Conservation (phyloP, 2,888 invertebrate species). For the Stenoptilia bipunctidactyla region DNA sequence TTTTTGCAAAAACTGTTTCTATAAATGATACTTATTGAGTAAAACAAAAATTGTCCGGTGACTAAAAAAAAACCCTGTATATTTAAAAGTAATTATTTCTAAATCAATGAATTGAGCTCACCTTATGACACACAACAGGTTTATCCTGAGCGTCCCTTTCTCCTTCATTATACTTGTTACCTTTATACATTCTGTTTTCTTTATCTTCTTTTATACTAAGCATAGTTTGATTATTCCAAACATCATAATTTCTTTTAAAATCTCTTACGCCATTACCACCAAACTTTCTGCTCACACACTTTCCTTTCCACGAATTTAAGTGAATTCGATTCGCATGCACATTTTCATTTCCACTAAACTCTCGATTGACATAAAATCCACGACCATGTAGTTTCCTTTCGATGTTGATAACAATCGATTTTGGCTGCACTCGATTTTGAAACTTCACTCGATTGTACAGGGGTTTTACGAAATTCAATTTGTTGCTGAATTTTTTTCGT, state of each 20-base stretch:
- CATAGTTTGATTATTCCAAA: no score
- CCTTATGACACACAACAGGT: no score
- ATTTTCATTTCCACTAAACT: slow-evolving; percentile 6
- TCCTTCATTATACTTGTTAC: no score
- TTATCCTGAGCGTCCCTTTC: no score
- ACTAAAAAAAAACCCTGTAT: no score
- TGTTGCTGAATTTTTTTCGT: slow-evolving; percentile 37
- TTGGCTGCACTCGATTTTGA: slow-evolving; percentile 23
- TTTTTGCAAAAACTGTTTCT: no score
- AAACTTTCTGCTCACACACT: slow-evolving; percentile 19
- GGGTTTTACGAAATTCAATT: slow-evolving; percentile 42
- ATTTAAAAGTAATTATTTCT: no score
- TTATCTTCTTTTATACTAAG: no score
- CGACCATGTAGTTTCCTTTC: slow-evolving; percentile 38
- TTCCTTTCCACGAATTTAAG: slow-evolving; percentile 18
- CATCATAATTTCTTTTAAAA: slow-evolving; percentile 9
- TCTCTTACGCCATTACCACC: slow-evolving; percentile 20
- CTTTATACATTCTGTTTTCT: no score
- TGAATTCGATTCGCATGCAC: slow-evolving; percentile 6
- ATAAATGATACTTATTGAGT: no score
- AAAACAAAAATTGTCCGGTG: no score
- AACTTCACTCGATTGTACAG: slow-evolving; percentile 38
- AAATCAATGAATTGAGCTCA: no score
- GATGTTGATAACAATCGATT: slow-evolving; percentile 26
- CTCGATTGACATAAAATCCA: slow-evolving; percentile 20